A percentile compares a stretch with the other conserved stretches of the same genome.
These are phyloP conservation scores for Portunus trituberculatus DNA, from an alignment of 1,140 invertebrate species.

Conservation along the genomic window DNA sequence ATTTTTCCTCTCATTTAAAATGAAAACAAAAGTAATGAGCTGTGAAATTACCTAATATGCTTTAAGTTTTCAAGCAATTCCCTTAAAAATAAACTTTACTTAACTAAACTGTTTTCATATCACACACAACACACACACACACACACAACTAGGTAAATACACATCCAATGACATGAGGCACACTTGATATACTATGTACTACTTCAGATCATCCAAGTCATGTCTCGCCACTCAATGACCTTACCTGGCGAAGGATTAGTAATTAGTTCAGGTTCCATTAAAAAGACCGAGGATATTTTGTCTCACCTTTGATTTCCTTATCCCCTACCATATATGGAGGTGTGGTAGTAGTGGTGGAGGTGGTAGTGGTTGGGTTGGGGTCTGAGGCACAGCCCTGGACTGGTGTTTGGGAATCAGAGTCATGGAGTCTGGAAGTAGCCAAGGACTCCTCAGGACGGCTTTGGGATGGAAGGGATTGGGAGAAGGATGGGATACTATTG, in stretches of 20 bases:
- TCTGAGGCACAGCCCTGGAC: constrained; percentile 44
- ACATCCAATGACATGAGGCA: no score
- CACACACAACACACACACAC: neutral
- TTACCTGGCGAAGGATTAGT: constrained; percentile 54
- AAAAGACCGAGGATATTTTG: constrained; percentile 33
- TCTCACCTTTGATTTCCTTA: constrained; percentile 67
- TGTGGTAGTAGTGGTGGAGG: constrained; percentile 38
- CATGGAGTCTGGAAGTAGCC: neutral
- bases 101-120: neutral
- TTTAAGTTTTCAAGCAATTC: neutral
- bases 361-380: constrained; percentile 43
- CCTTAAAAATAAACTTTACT: neutral
- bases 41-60: neutral
- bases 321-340: constrained; percentile 41
- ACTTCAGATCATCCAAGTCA: no score
- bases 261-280: constrained; percentile 73
- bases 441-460: neutral
- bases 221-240: constrained; percentile 52
- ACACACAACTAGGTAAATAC: no score
- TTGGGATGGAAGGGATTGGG: constrained; percentile 38
- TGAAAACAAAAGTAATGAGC: no score
- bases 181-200: no score
- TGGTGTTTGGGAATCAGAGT: constrained; percentile 32
- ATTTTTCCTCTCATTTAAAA: no score
- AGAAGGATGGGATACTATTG: constrained; percentile 52